phyloP scores from a whole-genome alignment of 1,140 invertebrate genomes.

The Lamellibrachia luymesi region DNA sequence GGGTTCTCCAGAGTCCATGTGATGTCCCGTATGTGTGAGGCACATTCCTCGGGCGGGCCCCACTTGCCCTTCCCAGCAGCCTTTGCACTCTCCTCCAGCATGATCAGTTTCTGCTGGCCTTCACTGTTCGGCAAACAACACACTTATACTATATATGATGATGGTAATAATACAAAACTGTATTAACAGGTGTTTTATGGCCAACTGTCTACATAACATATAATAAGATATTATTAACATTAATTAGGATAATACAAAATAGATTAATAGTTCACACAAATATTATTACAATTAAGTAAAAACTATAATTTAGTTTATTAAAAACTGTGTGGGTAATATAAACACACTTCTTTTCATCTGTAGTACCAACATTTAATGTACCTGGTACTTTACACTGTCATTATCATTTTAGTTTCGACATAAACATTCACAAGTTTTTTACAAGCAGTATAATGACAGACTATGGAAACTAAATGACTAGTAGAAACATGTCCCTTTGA shows the following conservation, averaged over 20 bases:
- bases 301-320: too few species aligned
- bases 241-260: not conserved
- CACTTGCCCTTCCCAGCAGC: constrained; percentile 83
- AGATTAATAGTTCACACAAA: not conserved
- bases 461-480: too few species aligned
- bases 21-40: constrained; percentile 78
- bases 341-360: too few species aligned
- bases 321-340: too few species aligned
- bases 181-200: not conserved
- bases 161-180: not conserved
- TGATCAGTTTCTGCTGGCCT: constrained; percentile 66
- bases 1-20: constrained; percentile 85
- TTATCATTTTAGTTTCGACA: too few species aligned
- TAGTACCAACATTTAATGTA: too few species aligned
- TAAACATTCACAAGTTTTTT: too few species aligned
- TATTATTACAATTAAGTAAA: not conserved
- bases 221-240: not conserved
- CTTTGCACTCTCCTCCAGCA: constrained; percentile 90
- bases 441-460: too few species aligned
- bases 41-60: constrained; percentile 55
- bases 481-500: not conserved
- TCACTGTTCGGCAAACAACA: constrained; percentile 36
- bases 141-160: not conserved
- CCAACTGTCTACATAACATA: not conserved
- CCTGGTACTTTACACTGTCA: too few species aligned